phyloP scores from a whole-genome alignment of 92 coral and sea anemone genomes.

The Zoanthus gigantus region DNA sequence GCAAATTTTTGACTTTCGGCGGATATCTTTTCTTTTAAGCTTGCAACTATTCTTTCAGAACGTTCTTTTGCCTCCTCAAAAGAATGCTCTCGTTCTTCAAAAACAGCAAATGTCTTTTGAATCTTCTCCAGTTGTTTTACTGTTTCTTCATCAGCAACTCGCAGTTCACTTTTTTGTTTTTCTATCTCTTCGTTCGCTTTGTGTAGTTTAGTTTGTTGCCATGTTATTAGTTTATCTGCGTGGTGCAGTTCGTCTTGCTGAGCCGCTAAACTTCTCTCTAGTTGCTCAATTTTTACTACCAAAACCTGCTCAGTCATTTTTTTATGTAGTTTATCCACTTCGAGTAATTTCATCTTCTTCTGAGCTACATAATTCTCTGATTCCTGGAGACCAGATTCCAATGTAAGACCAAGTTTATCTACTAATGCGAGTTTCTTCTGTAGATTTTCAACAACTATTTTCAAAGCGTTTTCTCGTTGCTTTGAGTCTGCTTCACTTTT shows the following conservation, averaged over 20 bases:
- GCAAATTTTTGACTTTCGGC: background rate
- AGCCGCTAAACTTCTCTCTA: background rate
- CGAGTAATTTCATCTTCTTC: background rate
- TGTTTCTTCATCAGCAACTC: slow-evolving; percentile 17
- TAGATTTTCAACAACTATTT: background rate
- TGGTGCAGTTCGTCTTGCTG: background rate
- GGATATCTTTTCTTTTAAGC: background rate
- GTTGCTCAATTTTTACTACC: background rate
- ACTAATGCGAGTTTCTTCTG: background rate
- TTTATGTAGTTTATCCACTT: background rate
- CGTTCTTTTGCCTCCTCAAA: background rate
- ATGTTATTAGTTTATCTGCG: background rate
- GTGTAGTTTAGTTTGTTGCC: background rate
- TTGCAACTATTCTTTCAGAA: background rate
- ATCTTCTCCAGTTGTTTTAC: slow-evolving; percentile 25
- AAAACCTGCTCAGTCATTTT: background rate
- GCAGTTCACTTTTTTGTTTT: slow-evolving; percentile 12
- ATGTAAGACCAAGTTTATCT: background rate
- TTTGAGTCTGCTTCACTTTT: background rate
- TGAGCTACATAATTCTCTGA: background rate
- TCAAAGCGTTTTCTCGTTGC: background rate
- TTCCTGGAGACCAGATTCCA: background rate
- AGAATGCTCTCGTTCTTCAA: background rate
- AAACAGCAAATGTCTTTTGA: background rate
- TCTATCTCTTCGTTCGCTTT: slow-evolving; percentile 2